Evolutionary conservation across 2,888 invertebrate genomes (phyloP).

Genomic region (Diplolepis rosae): DNA sequence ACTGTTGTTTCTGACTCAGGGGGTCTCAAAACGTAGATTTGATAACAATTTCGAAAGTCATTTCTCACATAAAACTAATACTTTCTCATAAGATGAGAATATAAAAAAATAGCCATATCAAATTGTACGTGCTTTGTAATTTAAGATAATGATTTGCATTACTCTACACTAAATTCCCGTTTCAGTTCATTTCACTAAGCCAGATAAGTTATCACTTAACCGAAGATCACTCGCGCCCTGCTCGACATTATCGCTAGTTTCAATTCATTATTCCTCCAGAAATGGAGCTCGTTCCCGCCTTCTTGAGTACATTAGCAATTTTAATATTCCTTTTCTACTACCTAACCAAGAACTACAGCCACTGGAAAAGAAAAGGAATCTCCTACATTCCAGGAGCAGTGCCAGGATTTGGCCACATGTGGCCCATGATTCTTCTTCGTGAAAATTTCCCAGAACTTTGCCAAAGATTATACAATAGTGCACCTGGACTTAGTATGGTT

Average conservation of each 20-base stretch:
- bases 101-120: not conserved
- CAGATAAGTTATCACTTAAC: constrained; percentile 21
- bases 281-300: not conserved
- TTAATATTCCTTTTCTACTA: constrained; percentile 37
- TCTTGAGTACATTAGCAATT: not conserved
- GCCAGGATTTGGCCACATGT: constrained; percentile 39
- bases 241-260: constrained; percentile 26
- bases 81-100: too few relatives aligned
- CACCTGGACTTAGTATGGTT: constrained; percentile 29
- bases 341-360: constrained; percentile 33
- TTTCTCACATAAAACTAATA: too few relatives aligned
- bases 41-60: too few relatives aligned
- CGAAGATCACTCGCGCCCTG: constrained; percentile 9
- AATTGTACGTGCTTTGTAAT: not conserved
- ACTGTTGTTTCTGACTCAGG: too few relatives aligned
- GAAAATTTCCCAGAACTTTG: constrained; percentile 23
- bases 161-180: not conserved
- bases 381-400: constrained; percentile 26
- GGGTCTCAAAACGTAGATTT: too few relatives aligned
- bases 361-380: constrained; percentile 40
- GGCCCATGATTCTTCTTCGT: constrained; percentile 24
- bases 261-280: constrained; percentile 6
- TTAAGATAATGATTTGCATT: not conserved
- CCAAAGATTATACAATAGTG: constrained; percentile 24
- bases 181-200: not conserved